phyloP scores from a whole-genome alignment of 2,797 vertebrate genomes.

The Tragelaphus eurycerus region DNA sequence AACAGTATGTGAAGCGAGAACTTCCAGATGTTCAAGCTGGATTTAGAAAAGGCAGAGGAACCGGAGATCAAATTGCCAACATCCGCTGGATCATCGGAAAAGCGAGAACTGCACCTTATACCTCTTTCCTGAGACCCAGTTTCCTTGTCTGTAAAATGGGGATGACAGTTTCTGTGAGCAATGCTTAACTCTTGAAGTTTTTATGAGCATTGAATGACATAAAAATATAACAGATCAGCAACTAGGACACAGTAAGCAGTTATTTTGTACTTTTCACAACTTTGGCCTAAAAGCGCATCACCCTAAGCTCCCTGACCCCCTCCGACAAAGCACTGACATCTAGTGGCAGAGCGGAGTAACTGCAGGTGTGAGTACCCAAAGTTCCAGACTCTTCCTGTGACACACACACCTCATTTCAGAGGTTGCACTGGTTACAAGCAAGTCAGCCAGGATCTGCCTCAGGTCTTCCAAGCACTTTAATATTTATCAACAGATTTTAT shows the following conservation, averaged over 20 bases:
- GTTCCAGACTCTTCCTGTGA: neutral
- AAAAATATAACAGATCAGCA: neutral
- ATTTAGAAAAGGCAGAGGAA: neutral
- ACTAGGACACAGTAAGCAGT: neutral
- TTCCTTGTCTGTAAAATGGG: neutral
- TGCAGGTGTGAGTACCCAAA: constrained; percentile 43
- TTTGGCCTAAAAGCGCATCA: neutral
- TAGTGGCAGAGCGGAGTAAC: neutral
- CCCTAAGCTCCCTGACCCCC: neutral
- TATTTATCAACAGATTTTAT: neutral
- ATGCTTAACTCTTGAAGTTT: neutral
- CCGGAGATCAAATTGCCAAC: neutral
- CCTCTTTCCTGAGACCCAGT: neutral
- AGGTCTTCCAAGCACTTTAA: neutral
- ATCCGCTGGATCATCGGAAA: neutral
- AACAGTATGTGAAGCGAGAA: neutral
- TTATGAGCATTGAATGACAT: neutral
- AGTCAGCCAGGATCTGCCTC: neutral
- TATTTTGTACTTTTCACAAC: neutral
- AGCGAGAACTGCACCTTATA: neutral
- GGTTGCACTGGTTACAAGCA: accelerated
- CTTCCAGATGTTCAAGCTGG: neutral
- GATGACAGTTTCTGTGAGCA: neutral
- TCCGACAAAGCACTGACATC: constrained; percentile 57
- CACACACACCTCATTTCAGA: neutral